Conservation (phyloP, 2,888 invertebrate species). For the Athripsodes cinereus region DNA sequence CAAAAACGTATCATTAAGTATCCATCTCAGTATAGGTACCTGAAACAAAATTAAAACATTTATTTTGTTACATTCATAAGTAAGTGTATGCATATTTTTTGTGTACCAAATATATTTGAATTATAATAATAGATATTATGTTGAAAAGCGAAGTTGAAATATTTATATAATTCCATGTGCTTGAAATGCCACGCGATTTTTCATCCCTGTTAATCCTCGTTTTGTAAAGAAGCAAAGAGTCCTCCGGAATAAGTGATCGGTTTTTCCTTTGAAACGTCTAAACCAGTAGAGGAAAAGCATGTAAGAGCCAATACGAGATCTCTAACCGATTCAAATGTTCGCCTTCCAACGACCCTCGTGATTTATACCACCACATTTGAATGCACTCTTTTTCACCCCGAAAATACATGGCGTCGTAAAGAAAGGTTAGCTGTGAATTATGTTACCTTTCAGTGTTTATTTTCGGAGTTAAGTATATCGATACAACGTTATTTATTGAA, state of each 20-base stretch:
- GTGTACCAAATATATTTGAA: too few species aligned
- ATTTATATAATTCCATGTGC: too few species aligned
- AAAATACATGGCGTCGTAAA: conserved; percentile 18
- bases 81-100: too few species aligned
- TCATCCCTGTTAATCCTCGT: not conserved
- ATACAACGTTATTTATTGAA: conserved; percentile 1
- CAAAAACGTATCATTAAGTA: too few species aligned
- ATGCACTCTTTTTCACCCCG: conserved; percentile 24
- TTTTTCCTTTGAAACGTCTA: conserved; percentile 26
- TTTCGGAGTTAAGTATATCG: conserved; percentile 6
- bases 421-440: conserved; percentile 14
- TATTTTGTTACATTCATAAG: too few species aligned
- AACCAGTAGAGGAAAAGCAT: conserved; percentile 16
- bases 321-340: conserved; percentile 19
- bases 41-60: too few species aligned
- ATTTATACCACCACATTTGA: conserved; percentile 27
- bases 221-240: conserved; percentile 5
- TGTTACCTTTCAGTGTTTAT: conserved; percentile 6
- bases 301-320: conserved; percentile 19
- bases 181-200: too few species aligned
- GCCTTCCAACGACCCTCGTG: conserved; percentile 19
- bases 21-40: too few species aligned
- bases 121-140: too few species aligned
- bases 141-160: too few species aligned
- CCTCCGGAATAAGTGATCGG: conserved; percentile 25